Evolutionary conservation across 2,888 invertebrate species (phyloP).

Genomic region (Eristalis pertinax): DNA sequence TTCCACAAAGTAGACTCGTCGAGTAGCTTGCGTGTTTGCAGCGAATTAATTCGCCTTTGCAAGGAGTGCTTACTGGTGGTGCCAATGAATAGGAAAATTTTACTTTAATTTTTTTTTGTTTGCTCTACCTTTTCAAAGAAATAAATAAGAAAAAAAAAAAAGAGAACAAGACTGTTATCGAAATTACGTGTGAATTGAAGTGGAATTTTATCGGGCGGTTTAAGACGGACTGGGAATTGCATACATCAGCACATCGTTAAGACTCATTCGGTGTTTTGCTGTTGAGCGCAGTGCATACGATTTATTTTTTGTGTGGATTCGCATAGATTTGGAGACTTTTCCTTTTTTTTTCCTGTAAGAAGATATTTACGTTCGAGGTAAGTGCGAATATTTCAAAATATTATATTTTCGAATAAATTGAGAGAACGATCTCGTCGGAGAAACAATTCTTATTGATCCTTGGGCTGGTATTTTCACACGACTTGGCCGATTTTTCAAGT

Average conservation of each 20-base stretch:
- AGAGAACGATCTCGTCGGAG: no score
- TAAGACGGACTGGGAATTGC: not conserved
- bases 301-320: not conserved
- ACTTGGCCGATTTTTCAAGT: no score
- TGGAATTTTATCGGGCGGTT: slow-evolving; percentile 3
- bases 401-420: no score
- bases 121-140: not conserved
- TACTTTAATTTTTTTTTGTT: slow-evolving; percentile 18
- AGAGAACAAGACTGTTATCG: slow-evolving; percentile 13
- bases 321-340: not conserved
- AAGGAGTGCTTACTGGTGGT: slow-evolving; percentile 3
- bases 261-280: not conserved
- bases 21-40: slow-evolving; percentile 28
- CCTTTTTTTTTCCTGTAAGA: not conserved
- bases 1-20: not conserved
- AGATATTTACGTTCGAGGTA: not conserved
- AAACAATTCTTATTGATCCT: no score
- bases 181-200: slow-evolving; percentile 55
- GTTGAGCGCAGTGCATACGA: not conserved
- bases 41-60: slow-evolving; percentile 22
- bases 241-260: not conserved
- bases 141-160: not conserved
- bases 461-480: no score
- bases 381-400: not conserved
- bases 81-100: slow-evolving; percentile 45